Conservation (phyloP, 2,113 vertebrate genomes). For the Corydoras sp. region DNA sequence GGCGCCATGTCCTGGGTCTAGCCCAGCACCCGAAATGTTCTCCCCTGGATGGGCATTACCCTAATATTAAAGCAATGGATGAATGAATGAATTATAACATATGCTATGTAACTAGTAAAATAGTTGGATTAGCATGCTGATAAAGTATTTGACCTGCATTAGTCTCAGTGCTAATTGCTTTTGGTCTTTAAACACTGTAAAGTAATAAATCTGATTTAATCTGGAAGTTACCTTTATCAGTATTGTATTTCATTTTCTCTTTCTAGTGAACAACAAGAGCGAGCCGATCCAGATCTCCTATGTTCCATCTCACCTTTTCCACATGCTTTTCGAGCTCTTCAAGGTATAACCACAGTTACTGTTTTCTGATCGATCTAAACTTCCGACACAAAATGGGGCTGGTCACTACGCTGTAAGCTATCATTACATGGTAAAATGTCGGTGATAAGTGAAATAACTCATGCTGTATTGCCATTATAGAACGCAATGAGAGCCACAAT, state of each 20-base stretch:
- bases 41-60: too few species aligned
- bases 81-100: too few species aligned
- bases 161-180: neutral
- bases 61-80: too few species aligned
- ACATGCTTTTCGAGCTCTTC: slow-evolving; percentile 89
- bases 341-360: slow-evolving; percentile 69
- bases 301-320: slow-evolving; percentile 83
- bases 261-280: slow-evolving; percentile 58
- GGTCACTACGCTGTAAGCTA: neutral
- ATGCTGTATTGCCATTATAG: slow-evolving; percentile 48
- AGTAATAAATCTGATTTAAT: neutral
- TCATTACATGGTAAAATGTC: neutral
- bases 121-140: too few species aligned
- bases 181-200: neutral
- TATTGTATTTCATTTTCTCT: slow-evolving; percentile 3
- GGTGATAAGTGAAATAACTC: neutral
- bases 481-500: slow-evolving; percentile 84
- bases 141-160: neutral
- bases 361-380: neutral
- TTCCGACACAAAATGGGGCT: neutral
- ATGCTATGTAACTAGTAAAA: too few species aligned
- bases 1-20: too few species aligned
- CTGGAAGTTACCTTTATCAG: too few species aligned
- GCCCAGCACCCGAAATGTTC: too few species aligned
- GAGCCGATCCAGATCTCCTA: slow-evolving; percentile 79